Evolutionary conservation across 2,888 invertebrate genomes (phyloP), one percentile per base, ranked within the genome.

Genomic region (Cotesia congregata): DNA sequence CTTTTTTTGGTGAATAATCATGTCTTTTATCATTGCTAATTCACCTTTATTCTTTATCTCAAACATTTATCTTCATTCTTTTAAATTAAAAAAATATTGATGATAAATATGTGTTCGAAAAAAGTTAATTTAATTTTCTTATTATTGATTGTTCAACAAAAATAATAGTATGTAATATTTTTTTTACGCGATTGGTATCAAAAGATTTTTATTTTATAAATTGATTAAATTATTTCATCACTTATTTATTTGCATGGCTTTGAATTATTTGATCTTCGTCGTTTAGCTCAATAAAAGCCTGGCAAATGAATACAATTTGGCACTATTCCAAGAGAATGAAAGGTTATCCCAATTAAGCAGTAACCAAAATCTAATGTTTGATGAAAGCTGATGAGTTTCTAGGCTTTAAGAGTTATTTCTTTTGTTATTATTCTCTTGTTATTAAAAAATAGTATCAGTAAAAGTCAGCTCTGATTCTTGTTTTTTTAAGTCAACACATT

Each of bases 171-270:
- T 30, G 30, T 30, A 30, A 30, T 30, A 30, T 30, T 30, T 30
- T 20, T 30, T 30, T 30, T 3, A 30, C 30, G 83, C 82, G 82
- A 85, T 86, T 87, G 87, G 81, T 83, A 83, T 84, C 83, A 83
- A 87, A 87, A 88, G 85, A 86, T 85, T 81, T 71, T 71, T 71
- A n/a, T 61, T 62, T 39, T 15, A 61, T 61, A 59, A n/a, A 41
- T 15, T 7, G 12, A 68, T 68, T 68, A 41, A n/a, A 9, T 30
- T 6, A 41, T 41, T 68, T n/a, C 41, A 41, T 40, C 65, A 17
- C 17, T 64, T 64, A 5, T 15, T 67, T 15, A 64, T 17, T 20
- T 6, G 64, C 15, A 20, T 15, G 17, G 15, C 15, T 64, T n/a
- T 68, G 38, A 15, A 30, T 41, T 15, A 5, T 30, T 30, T 30